Conservation (phyloP, 2,113 vertebrate species). For the Centropus unirufus region DNA sequence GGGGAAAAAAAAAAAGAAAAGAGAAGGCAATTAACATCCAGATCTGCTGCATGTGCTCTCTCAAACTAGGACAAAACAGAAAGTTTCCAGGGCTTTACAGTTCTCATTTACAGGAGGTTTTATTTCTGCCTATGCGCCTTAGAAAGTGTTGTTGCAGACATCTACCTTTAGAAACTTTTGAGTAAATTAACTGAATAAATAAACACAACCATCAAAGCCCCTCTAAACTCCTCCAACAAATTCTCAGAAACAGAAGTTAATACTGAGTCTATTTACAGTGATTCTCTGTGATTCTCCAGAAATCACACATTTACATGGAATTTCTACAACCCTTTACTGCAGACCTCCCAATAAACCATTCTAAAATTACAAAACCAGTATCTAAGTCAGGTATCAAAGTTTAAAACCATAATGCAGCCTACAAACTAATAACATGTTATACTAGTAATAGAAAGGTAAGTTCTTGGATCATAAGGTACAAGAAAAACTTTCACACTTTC, state of each 20-base stretch:
- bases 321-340: neutral
- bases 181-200: neutral
- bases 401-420: neutral
- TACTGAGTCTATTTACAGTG: neutral
- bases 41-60: slow-evolving; percentile 4
- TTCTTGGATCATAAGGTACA: neutral
- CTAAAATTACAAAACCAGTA: neutral
- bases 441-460: neutral
- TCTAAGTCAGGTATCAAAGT: neutral
- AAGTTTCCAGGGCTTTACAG: neutral
- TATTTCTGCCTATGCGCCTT: neutral
- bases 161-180: neutral
- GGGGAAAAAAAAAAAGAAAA: neutral
- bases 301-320: neutral
- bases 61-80: slow-evolving; percentile 25
- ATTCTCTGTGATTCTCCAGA: neutral
- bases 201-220: neutral
- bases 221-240: neutral
- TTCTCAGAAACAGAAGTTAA: neutral
- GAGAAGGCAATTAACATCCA: slow-evolving; percentile 39
- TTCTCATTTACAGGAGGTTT: neutral
- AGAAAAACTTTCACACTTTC: neutral
- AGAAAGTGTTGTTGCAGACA: neutral
- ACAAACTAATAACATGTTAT: neutral
- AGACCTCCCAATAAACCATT: neutral